Evolutionary conservation across 2,113 vertebrate genomes (phyloP).

Genomic region (Cottus gobio): DNA sequence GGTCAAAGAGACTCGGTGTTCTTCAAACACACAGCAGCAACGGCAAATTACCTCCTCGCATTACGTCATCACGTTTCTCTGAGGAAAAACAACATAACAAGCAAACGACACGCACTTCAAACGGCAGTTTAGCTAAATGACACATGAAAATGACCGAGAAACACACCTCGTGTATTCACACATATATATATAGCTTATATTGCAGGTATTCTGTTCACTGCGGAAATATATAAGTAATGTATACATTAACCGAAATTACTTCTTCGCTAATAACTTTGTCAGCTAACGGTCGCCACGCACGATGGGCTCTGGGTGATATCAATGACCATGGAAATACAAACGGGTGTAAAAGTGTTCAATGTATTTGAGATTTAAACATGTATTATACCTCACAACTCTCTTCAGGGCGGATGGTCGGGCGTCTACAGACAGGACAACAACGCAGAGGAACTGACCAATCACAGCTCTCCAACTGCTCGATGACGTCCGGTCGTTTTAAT

Average conservation of each 20-base stretch:
- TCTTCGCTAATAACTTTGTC: background rate
- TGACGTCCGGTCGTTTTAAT: constrained; percentile 27
- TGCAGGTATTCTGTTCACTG: background rate
- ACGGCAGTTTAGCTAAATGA: background rate
- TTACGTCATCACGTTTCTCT: constrained; percentile 70
- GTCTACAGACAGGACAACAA: constrained; percentile 44
- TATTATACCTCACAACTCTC: background rate
- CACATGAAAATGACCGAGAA: background rate
- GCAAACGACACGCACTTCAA: background rate
- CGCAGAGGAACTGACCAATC: constrained; percentile 57
- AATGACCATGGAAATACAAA: background rate
- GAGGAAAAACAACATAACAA: constrained; percentile 8
- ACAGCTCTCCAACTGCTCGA: background rate
- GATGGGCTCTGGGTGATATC: background rate
- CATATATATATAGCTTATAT: background rate
- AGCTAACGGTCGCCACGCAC: background rate
- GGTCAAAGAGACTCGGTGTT: background rate
- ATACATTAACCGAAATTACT: background rate
- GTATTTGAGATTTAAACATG: background rate
- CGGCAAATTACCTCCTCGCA: constrained; percentile 20
- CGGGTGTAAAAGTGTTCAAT: background rate
- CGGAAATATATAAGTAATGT: background rate
- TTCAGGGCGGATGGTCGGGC: background rate
- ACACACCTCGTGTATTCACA: accelerated
- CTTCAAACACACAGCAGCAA: constrained; percentile 4